Evolutionary conservation across 2,113 vertebrate species (phyloP).

Genomic region (Cisticola juncidis): DNA sequence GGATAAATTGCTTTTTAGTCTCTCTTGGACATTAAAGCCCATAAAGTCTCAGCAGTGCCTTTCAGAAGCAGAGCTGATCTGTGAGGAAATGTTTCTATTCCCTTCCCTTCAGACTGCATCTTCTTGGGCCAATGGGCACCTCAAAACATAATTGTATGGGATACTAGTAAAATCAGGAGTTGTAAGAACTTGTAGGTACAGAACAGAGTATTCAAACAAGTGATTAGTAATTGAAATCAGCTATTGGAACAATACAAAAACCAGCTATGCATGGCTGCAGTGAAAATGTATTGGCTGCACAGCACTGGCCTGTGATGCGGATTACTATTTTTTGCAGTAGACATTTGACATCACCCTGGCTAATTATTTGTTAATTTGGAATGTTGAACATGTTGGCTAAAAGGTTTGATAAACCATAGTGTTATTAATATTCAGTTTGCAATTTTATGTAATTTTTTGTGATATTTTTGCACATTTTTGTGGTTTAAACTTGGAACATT

Average conservation of each 20-base stretch:
- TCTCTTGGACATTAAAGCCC: neutral
- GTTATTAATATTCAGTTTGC: neutral
- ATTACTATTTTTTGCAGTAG: neutral
- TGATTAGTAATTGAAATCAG: neutral
- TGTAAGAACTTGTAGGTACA: neutral
- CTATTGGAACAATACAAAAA: neutral
- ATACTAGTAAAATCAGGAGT: neutral
- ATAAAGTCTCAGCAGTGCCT: neutral
- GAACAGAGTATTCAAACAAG: neutral
- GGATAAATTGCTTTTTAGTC: neutral
- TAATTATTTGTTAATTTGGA: neutral
- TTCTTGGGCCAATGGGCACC: neutral
- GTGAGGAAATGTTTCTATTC: neutral
- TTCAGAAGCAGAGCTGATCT: constrained; percentile 43
- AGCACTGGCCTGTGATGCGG: neutral
- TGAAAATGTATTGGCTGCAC: neutral
- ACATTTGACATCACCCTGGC: neutral
- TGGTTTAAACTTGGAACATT: neutral
- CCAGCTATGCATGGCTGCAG: neutral
- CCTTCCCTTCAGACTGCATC: constrained; percentile 25
- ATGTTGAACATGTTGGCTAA: neutral
- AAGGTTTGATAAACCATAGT: neutral
- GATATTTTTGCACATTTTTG: neutral
- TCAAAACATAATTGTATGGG: neutral
- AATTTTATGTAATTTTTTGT: neutral